Conservation (phyloP, 2,797 vertebrate species). For the Propithecus perrieri region DNA sequence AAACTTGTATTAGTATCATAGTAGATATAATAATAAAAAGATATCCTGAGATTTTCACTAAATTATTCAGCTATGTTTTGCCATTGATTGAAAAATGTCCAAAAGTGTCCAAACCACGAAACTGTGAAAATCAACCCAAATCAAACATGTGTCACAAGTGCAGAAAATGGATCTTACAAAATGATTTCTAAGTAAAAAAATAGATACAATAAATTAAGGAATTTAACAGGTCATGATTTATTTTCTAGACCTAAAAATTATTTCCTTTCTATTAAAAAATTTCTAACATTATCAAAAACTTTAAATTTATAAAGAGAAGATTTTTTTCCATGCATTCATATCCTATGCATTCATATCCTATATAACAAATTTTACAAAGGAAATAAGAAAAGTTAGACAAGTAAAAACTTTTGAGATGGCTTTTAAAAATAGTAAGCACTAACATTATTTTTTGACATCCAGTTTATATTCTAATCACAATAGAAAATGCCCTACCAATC, state of each 20-base stretch:
- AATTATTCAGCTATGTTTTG: conserved; percentile 36
- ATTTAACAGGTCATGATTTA: conserved; percentile 44
- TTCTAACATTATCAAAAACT: conserved; percentile 30
- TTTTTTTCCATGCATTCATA: neutral
- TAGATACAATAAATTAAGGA: conserved; percentile 2
- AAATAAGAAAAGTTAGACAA: conserved; percentile 33
- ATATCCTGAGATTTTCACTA: conserved; percentile 12
- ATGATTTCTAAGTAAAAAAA: conserved; percentile 41
- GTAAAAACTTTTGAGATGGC: neutral
- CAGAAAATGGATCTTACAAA: conserved; percentile 46
- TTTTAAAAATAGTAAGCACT: neutral
- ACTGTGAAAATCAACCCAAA: conserved; percentile 42
- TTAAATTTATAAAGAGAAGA: conserved; percentile 44
- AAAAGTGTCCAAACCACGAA: conserved; percentile 30
- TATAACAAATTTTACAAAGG: conserved; percentile 36
- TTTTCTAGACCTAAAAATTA: conserved; percentile 53
- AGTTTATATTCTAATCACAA: neutral
- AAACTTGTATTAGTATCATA: conserved; percentile 49
- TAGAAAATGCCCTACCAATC: neutral
- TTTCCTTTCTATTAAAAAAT: neutral
- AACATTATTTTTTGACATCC: neutral
- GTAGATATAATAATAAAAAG: conserved; percentile 30
- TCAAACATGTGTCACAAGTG: conserved; percentile 29
- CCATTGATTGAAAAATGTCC: conserved; percentile 1
- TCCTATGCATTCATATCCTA: neutral